A percentile compares a stretch with the other conserved stretches of the same genome.
Evolutionary conservation across 1,140 invertebrate species (phyloP).

Genomic region (Harlomillsia oculata): DNA sequence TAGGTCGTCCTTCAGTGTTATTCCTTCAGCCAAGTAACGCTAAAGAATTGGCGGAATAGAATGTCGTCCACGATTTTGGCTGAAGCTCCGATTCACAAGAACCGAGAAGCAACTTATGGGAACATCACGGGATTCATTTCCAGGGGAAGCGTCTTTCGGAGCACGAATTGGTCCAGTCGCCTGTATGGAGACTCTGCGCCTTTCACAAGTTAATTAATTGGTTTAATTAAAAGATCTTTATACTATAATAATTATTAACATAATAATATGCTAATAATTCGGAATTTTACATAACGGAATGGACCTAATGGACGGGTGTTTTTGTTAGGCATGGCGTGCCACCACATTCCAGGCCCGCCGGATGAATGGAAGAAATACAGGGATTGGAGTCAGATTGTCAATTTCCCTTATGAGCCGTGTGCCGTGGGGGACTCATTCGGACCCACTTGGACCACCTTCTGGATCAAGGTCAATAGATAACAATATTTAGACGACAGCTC

Average conservation of each 20-base stretch:
- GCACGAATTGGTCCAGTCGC: slow-evolving; percentile 9
- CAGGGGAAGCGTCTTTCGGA: slow-evolving; percentile 38
- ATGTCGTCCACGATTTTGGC: slow-evolving; percentile 9
- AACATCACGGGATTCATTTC: slow-evolving; percentile 47
- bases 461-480: slow-evolving; percentile 40
- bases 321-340: neutral
- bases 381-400: slow-evolving; percentile 16
- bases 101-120: slow-evolving; percentile 44
- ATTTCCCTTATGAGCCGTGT: slow-evolving; percentile 37
- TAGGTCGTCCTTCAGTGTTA: too few relatives aligned
- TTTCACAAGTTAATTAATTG: neutral
- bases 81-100: slow-evolving; percentile 40
- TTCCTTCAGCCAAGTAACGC: too few relatives aligned
- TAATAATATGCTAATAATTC: neutral
- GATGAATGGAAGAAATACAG: neutral
- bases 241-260: neutral
- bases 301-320: neutral
- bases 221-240: neutral
- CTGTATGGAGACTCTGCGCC: neutral
- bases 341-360: neutral
- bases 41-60: too few relatives aligned
- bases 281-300: neutral
- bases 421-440: slow-evolving; percentile 44
- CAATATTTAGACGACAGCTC: neutral
- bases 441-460: slow-evolving; percentile 48